Base-by-base conservation (phyloP, 2,797 vertebrate genomes). In the Lophius americanus region DNA sequence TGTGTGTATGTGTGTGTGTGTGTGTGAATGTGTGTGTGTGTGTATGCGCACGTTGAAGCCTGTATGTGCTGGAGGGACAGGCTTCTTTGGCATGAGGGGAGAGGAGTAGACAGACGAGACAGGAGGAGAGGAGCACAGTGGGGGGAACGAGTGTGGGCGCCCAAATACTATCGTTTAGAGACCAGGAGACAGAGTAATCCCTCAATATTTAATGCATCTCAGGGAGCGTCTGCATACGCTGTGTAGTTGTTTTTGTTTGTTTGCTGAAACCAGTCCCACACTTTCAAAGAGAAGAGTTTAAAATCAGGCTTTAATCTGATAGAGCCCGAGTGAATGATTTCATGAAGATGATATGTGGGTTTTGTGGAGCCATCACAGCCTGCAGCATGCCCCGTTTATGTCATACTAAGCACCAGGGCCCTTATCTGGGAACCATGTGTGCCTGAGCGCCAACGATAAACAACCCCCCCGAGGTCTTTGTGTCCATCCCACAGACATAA, bases 401-500 rank as follows among this genome's bases (percentile, higher is more conserved):
- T 71, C 85, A 75, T 43, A 38, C 73, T 78, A 61, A 84, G 84
- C 70, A 76, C 76, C 9, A 48, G 55, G 60, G 74, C 76, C 3
- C 58, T 81, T 88, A 81, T 88, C 86, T 83, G 74, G 66, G 80
- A 85, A 78, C 78, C 78, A 67, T 79, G 81, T 44, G 67, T 36
- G 82, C 80, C 78, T 81, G 62, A 79, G 64, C 82, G 81, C 68
- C 58, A 68, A 75, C 66, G 86, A 89, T 80, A 90, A 89, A 89
- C 68, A 78, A 81, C 65, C 74, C 51, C 54, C 67, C 64, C 68
- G 52, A 66, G 71, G 84, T 80, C 77, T 89, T 88, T 89, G 89
- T 89, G 86, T 84, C 84, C 63, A 47, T 86, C 83, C 89, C 79
- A 75, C 88, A 91, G 89, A 91, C 91, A 91, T 91, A 91, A 93